Conservation (phyloP, 2,888 invertebrate species). For the Phortica magna region DNA sequence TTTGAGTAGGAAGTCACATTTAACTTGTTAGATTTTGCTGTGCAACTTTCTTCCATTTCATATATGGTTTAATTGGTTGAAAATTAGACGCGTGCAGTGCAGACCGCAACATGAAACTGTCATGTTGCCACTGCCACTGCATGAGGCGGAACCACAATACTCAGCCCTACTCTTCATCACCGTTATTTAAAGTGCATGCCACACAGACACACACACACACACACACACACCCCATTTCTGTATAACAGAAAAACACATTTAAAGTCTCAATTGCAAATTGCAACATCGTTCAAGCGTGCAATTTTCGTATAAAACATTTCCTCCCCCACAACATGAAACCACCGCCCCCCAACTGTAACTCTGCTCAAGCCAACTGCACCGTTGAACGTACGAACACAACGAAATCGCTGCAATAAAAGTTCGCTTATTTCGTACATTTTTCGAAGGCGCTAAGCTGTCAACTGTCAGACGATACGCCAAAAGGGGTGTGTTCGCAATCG, state of each 20-base stretch:
- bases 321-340: constrained; percentile 31
- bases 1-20: neutral
- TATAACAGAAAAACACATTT: constrained; percentile 34
- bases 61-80: constrained; percentile 10
- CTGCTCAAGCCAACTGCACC: neutral
- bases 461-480: constrained; percentile 54
- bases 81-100: constrained; percentile 48
- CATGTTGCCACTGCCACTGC: constrained; percentile 21
- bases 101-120: constrained; percentile 51
- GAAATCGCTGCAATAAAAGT: constrained; percentile 19
- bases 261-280: constrained; percentile 71
- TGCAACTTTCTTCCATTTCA: neutral
- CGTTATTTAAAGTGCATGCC: constrained; percentile 25
- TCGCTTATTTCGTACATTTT: constrained; percentile 43
- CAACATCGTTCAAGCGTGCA: constrained; percentile 68
- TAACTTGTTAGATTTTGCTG: neutral
- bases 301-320: constrained; percentile 56
- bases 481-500: constrained; percentile 26
- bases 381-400: no score
- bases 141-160: neutral
- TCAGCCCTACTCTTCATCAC: neutral
- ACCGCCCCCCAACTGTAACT: neutral
- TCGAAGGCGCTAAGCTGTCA: constrained; percentile 69
- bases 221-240: constrained; percentile 34
- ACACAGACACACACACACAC: constrained; percentile 37